Percentiles rank a stretch among this genome's conserved stretches.
Evolutionary conservation across 1,140 invertebrate genomes (phyloP).

Genomic region (Cotesia chilonis): DNA sequence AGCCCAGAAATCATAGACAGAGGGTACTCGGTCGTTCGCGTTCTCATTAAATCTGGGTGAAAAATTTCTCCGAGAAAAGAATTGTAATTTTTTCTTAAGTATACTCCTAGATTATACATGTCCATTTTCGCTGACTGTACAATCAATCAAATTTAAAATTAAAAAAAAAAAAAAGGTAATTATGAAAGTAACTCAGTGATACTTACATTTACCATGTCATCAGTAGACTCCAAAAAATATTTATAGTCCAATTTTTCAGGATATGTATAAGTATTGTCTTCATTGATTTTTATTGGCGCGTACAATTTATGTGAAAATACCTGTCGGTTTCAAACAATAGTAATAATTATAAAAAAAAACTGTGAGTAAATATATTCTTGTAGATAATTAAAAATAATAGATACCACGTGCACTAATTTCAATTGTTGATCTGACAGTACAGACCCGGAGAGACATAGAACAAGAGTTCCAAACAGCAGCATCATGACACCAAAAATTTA

Average conservation of each 20-base stretch:
- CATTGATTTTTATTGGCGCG: slow-evolving; percentile 40
- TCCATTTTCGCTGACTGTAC: slow-evolving; percentile 46
- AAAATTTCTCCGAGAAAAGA: slow-evolving; percentile 51
- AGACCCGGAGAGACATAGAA: neutral
- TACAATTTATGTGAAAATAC: slow-evolving; percentile 49
- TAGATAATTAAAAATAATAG: slow-evolving; percentile 23
- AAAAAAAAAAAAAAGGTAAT: neutral
- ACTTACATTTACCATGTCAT: slow-evolving; percentile 50
- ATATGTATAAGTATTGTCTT: slow-evolving; percentile 29
- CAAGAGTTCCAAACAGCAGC: neutral
- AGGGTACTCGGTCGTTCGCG: slow-evolving; percentile 65
- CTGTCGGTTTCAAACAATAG: slow-evolving; percentile 37
- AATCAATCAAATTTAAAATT: slow-evolving; percentile 17
- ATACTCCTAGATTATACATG: slow-evolving; percentile 52
- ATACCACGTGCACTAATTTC: slow-evolving; percentile 46
- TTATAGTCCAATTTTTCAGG: slow-evolving; percentile 46
- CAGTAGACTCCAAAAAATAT: slow-evolving; percentile 44
- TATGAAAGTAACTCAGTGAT: slow-evolving; percentile 7
- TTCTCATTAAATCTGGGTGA: slow-evolving; percentile 53
- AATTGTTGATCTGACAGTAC: slow-evolving; percentile 25
- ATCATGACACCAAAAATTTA: neutral
- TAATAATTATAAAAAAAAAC: neutral
- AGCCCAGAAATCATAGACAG: slow-evolving; percentile 69
- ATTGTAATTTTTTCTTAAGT: slow-evolving; percentile 51
- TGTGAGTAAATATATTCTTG: neutral